Percentiles rank a stretch among this genome's conserved stretches.
phyloP scores from a whole-genome alignment of 2,888 invertebrate species.

The Leptopilina myrica region DNA sequence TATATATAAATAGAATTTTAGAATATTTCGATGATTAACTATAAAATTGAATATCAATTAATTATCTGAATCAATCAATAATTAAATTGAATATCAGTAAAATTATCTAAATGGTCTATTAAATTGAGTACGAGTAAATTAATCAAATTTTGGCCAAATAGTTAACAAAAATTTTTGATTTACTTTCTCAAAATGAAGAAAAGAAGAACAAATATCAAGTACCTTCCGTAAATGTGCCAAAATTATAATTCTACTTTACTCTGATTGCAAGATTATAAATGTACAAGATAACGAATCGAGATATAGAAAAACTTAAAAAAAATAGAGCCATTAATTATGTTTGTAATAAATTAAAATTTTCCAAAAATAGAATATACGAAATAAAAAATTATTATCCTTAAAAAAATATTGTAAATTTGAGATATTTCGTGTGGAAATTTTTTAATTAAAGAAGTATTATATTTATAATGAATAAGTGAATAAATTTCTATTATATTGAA shows the following conservation, averaged over 20 bases:
- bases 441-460: not conserved
- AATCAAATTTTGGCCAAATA: not conserved
- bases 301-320: not conserved
- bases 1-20: constrained; percentile 33
- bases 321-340: not conserved
- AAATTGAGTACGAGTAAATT: not conserved
- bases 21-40: constrained; percentile 19
- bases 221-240: constrained; percentile 34
- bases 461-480: not conserved
- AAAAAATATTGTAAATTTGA: no score
- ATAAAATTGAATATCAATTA: no score
- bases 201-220: not conserved
- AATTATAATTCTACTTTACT: constrained; percentile 16
- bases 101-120: not conserved
- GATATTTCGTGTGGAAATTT: no score
- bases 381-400: no score
- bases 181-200: not conserved
- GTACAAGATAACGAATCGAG: not conserved
- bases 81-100: not conserved
- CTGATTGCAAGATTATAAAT: constrained; percentile 10
- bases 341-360: no score
- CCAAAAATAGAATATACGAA: no score
- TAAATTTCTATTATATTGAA: not conserved
- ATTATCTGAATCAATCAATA: no score
- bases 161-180: not conserved